Base-by-base conservation (phyloP, 2,888 invertebrate genomes). In the Gortyna flavago region DNA sequence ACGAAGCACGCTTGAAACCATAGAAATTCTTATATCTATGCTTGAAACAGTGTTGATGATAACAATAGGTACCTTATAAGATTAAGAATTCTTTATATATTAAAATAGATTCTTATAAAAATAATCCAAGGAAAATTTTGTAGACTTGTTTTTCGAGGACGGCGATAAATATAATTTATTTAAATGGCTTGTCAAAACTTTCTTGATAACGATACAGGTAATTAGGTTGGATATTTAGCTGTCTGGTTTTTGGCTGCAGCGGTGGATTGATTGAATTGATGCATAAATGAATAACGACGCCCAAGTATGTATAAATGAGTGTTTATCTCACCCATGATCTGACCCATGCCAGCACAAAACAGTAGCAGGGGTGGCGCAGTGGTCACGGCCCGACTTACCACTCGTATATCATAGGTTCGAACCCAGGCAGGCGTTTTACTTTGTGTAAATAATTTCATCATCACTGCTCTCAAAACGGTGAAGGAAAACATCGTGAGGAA, bases 141-240 rank as follows among this genome's bases (percentile, higher is more conserved):
- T 48, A 21, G 18, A 35, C 57, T 44, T 54, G 29, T 41, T 65
- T 65, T 66, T 51, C 6, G n/a, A 35, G 0, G 25, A 44, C 2
- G 7, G n/a, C 18, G 48, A 65, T n/a, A n/a, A n/a, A n/a, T 75
- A 65, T 57, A 32, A 61, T 79, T 67, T 25, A 54, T 57, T 51
- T n/a, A 7, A n/a, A 61, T n/a, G 11, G 32, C 5, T 18, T 32
- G 21, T 78, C 21, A 79, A 44, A 32, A 5, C 32, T 41, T 80
- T 61, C 0, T 29, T 29, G 29, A 73, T 80, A 80, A 72, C 3
- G 32, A 32, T n/a, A 2, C 29, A 35, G n/a, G 5, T 80, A 32
- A n/a, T 29, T 54, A 16, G 18, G 1, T 48, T 41, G 77, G 18
- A 25, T 18, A 41, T 13, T 9, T 44, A 25, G 21, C 29, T 18